phyloP scores from a whole-genome alignment of 92 coral and sea anemone species.

The Parazoanthus darwini region DNA sequence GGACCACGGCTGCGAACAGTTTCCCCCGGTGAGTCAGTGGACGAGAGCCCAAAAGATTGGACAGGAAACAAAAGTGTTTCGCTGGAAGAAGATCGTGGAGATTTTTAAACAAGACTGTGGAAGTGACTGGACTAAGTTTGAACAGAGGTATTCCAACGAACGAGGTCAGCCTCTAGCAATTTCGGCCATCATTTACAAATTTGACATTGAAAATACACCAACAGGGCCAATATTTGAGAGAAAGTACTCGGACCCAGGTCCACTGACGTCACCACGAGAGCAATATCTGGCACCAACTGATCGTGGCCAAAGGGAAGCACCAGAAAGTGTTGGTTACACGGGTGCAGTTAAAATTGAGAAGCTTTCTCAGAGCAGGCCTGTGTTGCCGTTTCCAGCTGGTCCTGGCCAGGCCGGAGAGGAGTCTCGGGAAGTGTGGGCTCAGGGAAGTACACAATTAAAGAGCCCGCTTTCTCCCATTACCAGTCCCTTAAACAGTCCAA shows the following conservation, averaged over 20 bases:
- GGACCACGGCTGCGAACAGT: constrained; percentile 95
- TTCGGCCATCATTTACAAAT: constrained; percentile 89
- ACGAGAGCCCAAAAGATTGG: constrained; percentile 98
- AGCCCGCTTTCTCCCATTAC: constrained; percentile 36
- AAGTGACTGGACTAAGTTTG: constrained; percentile 82
- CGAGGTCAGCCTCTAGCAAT: constrained; percentile 84
- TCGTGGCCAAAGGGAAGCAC: not conserved
- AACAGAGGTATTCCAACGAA: constrained; percentile 78
- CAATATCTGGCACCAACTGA: not conserved
- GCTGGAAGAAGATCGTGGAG: constrained; percentile 98
- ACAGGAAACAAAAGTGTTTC: constrained; percentile 98
- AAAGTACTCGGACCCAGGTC: constrained; percentile 21
- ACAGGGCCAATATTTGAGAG: constrained; percentile 77
- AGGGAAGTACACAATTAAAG: constrained; percentile 1
- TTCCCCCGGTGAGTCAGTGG: constrained; percentile 94
- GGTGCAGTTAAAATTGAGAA: constrained; percentile 14
- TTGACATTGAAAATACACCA: constrained; percentile 84
- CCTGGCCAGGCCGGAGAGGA: constrained; percentile 19
- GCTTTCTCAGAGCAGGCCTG: not conserved
- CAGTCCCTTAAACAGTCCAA: constrained; percentile 50
- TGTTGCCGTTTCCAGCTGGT: not conserved
- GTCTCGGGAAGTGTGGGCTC: not conserved
- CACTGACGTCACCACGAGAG: constrained; percentile 11
- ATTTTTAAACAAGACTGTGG: constrained; percentile 85
- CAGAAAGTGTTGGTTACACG: not conserved